Evolutionary conservation across 2,888 invertebrate species (phyloP).

Genomic region (Scrobipalpa costella): DNA sequence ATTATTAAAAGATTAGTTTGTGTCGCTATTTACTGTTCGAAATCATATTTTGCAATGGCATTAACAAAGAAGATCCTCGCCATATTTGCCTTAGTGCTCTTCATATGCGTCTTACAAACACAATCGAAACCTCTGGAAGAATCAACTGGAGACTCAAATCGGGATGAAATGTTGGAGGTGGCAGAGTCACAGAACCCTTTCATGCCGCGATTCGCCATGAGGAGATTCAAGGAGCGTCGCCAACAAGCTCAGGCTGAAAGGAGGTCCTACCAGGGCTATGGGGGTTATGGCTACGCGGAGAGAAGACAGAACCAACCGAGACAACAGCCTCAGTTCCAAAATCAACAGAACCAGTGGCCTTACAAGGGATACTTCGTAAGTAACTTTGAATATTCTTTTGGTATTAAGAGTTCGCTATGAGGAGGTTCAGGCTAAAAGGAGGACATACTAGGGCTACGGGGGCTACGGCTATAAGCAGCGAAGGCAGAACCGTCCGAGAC

Average conservation of each 20-base stretch:
- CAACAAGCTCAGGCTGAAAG: constrained; percentile 57
- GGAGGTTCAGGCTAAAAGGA: no score
- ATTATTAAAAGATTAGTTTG: not conserved
- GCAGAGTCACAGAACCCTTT: constrained; percentile 70
- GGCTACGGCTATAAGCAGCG: no score
- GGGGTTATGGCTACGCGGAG: constrained; percentile 28
- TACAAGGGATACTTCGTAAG: constrained; percentile 48
- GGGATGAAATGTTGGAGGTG: constrained; percentile 54
- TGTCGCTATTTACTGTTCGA: not conserved
- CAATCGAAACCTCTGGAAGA: constrained; percentile 51
- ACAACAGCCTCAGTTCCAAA: constrained; percentile 38
- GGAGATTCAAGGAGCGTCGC: constrained; percentile 59
- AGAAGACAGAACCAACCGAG: constrained; percentile 39
- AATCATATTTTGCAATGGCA: constrained; percentile 40
- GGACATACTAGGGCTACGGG: no score
- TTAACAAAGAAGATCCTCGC: constrained; percentile 41
- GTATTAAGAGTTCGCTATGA: not conserved
- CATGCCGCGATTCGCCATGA: constrained; percentile 71
- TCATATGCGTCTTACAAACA: constrained; percentile 40
- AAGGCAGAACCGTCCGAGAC: no score
- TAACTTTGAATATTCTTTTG: constrained; percentile 32
- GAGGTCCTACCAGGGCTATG: constrained; percentile 45
- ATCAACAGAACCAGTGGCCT: constrained; percentile 29
- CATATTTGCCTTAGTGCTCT: constrained; percentile 41
- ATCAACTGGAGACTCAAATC: constrained; percentile 18